Base-by-base conservation (phyloP, 2,113 vertebrate species). In the Ictalurus furcatus region DNA sequence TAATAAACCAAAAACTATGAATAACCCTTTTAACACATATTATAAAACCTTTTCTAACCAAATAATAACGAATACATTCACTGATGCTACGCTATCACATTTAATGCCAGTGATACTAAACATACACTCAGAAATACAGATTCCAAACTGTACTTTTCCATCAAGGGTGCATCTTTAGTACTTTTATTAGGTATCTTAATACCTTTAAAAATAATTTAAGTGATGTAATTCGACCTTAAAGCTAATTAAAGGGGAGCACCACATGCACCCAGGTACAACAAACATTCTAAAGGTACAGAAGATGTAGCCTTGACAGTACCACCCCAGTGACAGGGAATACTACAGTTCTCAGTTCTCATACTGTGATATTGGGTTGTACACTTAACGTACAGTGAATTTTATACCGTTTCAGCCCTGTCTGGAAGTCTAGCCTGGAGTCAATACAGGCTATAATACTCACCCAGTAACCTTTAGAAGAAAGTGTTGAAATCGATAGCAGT, bases 391-490 rank as follows among this genome's bases (percentile, higher is more conserved):
- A 61, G 56, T 59, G 13, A 37, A 61, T 83, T 82, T 82, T 6
- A 59, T 2, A 12, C 16, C 1, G 16, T 58, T 81, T 58, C 30
- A 34, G n/a, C 58, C 34, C 16, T 61, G 19, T 61, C 79, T 59
- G 23, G 14, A 71, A 58, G 86, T 67, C 63, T 56, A 67, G 40
- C 7, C 78, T 88, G 78, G 37, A 59, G 63, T 69, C 76, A 25
- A 88, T 82, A 34, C 23, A 61, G 12, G 56, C 13, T n/a, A n/a
- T 78, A 59, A 76, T 44, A 61, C 69, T n/a, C 76, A 54, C 48
- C 40, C 59, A 69, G 78, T 34, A 84, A 84, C 78, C 61, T 65
- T 34, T 63, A 11, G 40, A 6, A 82, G 44, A 81, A 87, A 81
- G 65, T 69, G 78, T 13, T 82, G 21, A 54, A 59, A 82, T 88